Base-by-base conservation (phyloP, 2,113 vertebrate species). In the Siniperca knerii region DNA sequence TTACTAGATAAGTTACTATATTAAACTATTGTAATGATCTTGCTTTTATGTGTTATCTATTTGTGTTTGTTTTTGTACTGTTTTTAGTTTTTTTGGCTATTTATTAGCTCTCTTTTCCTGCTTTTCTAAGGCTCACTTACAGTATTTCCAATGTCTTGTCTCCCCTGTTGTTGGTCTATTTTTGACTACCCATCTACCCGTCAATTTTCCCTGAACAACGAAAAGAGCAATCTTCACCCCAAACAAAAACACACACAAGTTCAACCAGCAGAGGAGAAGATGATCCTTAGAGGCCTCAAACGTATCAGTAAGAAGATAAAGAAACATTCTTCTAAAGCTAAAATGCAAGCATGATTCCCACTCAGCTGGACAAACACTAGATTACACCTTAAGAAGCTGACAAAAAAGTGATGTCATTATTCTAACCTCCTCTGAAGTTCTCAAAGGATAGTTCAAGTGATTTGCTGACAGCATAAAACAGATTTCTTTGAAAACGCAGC, bases 401-500 rank as follows among this genome's bases (percentile, higher is more conserved):
- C 61, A 20, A 83, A 79, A 65, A 87, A 58, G 33, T 68, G 68
- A 81, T 48, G 48, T 74, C 50, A 80, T 69, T 82, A 64, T 37
- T 79, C n/a, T 33, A n/a, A 62, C 33, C 58, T 76, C 78, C 57
- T 87, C 55, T 74, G 58, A 80, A 62, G 72, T 64, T 50, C 68
- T 84, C 75, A 68, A 55, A 75, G 69, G 44, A 75, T 48, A 25
- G 48, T 44, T 72, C 8, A 74, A 70, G 60, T 42, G 13, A 64
- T 89, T 76, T 79, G 88, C 92, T 92, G 90, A 88, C 83, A 13
- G 40, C 4, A 67, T 81, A 76, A 83, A 90, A 83, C 33, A 57
- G 66, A 66, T 83, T 77, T 74, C 82, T 84, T 75, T 90, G 79
- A 84, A 92, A 93, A 90, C 29, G 12, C 68, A 50, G 82, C 74